Conservation (phyloP, 2,888 invertebrate genomes). For the Mellilla xanthometata region DNA sequence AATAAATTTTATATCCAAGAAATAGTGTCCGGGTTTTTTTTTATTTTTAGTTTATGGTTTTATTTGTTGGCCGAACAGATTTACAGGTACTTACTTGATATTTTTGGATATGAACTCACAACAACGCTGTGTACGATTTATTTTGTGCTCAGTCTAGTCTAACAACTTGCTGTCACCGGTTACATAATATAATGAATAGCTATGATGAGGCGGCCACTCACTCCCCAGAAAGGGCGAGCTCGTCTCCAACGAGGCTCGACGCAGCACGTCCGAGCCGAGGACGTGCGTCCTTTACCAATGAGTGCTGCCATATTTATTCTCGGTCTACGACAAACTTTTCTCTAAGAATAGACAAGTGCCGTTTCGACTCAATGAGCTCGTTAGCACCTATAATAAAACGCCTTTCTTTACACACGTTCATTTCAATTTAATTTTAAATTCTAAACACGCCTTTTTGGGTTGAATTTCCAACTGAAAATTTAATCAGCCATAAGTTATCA, state of each 20-base stretch:
- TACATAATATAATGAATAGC: not conserved
- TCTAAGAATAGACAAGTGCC: constrained; percentile 49
- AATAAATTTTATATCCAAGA: too few relatives aligned
- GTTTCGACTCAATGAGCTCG: constrained; percentile 36
- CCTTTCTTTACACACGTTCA: not conserved
- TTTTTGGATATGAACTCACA: too few relatives aligned
- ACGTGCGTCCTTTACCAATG: constrained; percentile 58
- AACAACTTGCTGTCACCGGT: too few relatives aligned
- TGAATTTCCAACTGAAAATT: not conserved
- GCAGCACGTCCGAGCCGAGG: constrained; percentile 46
- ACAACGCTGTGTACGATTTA: too few relatives aligned
- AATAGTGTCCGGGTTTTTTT: too few relatives aligned
- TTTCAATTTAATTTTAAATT: too few relatives aligned
- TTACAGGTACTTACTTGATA: too few relatives aligned
- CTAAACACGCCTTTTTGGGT: too few relatives aligned
- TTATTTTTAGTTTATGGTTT: too few relatives aligned
- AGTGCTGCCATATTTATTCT: constrained; percentile 47
- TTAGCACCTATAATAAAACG: constrained; percentile 28
- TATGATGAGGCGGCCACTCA: constrained; percentile 1
- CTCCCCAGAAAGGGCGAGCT: constrained; percentile 1
- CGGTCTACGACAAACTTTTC: constrained; percentile 45
- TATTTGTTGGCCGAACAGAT: too few relatives aligned
- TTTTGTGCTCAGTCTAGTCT: too few relatives aligned
- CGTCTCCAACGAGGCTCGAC: constrained; percentile 42
- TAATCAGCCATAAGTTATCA: not conserved